Evolutionary conservation across 2,797 vertebrate species (phyloP).

Genomic region (Xenopus petersii): DNA sequence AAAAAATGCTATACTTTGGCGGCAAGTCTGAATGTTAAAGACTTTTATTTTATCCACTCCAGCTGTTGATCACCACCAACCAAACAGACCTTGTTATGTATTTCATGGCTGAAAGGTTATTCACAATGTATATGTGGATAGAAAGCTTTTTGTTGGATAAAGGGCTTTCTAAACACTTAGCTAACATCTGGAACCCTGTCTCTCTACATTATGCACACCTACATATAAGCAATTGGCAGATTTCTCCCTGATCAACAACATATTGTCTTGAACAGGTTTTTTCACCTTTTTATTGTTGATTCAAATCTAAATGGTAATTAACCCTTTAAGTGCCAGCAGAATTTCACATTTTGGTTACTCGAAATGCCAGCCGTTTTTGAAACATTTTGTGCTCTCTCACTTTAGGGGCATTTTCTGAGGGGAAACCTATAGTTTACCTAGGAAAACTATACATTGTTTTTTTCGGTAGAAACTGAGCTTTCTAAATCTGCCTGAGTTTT

Average conservation of each 20-base stretch:
- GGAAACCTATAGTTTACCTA: no score
- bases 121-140: constrained; percentile 21
- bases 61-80: constrained; percentile 9
- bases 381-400: no score
- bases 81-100: constrained; percentile 13
- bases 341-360: no score
- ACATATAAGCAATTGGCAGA: not conserved
- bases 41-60: not conserved
- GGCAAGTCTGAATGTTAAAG: not conserved
- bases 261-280: not conserved
- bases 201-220: not conserved
- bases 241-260: not conserved
- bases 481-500: no score
- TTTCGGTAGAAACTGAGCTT: no score
- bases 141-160: not conserved
- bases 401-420: no score
- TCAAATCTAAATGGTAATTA: not conserved
- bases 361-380: no score
- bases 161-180: not conserved
- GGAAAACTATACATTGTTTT: no score
- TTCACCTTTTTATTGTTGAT: not conserved
- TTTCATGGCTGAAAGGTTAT: constrained; percentile 9
- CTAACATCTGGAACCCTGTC: not conserved
- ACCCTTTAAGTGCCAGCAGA: not conserved
- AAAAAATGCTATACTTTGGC: constrained; percentile 3